Percentiles rank a stretch among this genome's conserved stretches.
Evolutionary conservation across 2,113 vertebrate species (phyloP).

Genomic region (Daphoenositta chrysoptera): DNA sequence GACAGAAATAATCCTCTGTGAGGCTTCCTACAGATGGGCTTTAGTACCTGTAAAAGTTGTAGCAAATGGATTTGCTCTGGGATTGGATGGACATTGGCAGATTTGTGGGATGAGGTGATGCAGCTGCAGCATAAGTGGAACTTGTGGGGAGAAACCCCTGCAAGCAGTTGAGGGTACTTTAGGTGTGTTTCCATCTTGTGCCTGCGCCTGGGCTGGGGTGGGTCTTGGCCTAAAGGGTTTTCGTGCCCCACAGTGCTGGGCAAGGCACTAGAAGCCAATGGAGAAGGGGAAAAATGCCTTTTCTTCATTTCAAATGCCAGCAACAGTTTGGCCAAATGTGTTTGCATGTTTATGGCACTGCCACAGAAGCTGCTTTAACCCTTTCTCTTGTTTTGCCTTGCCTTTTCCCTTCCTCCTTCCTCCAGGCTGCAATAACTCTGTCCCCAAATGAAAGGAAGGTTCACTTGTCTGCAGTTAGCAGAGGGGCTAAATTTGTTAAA

Average conservation of each 20-base stretch:
- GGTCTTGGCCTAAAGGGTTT: not conserved
- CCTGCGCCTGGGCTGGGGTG: rapidly evolving
- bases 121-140: not conserved
- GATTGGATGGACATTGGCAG: not conserved
- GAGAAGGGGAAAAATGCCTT: not conserved
- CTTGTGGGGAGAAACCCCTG: not conserved
- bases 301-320: not conserved
- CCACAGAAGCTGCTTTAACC: not conserved
- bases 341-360: not conserved
- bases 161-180: not conserved
- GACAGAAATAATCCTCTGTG: not conserved
- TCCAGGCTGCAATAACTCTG: not conserved
- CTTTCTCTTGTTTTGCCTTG: not conserved
- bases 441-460: not conserved
- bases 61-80: not conserved
- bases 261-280: not conserved
- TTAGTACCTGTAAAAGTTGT: not conserved
- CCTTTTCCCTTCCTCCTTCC: not conserved
- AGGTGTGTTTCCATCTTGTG: not conserved
- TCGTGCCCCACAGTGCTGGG: not conserved
- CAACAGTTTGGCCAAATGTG: not conserved
- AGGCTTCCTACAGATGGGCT: not conserved
- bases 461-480: not conserved
- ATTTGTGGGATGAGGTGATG: not conserved
- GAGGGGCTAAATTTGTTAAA: slow-evolving; percentile 35